Percentiles rank a stretch among this genome's conserved stretches.
Evolutionary conservation across 2,888 invertebrate genomes (phyloP).

Genomic region (Ochlodes sylvanus): DNA sequence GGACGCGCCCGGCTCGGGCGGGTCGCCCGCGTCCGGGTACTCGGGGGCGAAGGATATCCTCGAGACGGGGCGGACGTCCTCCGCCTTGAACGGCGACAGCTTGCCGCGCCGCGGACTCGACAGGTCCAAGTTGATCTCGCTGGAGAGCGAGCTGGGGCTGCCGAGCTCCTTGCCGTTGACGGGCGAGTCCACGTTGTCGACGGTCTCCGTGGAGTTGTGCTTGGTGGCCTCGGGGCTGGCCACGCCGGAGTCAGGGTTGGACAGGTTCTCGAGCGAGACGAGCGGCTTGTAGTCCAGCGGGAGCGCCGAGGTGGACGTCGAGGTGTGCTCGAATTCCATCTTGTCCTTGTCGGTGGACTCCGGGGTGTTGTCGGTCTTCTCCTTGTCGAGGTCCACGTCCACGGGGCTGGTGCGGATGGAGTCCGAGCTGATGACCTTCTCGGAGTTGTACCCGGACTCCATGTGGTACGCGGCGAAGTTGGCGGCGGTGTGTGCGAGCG

Average conservation of each 20-base stretch:
- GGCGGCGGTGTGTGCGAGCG: conserved; percentile 71
- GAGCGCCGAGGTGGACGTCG: conserved; percentile 61
- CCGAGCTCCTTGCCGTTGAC: conserved; percentile 74
- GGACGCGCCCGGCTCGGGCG: conserved; percentile 73
- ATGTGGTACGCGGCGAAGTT: conserved; percentile 81
- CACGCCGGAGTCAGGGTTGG: conserved; percentile 82
- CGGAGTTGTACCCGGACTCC: conserved; percentile 89
- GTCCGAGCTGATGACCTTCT: conserved; percentile 76
- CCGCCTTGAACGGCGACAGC: conserved; percentile 65
- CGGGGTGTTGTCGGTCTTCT: conserved; percentile 84
- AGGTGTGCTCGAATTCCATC: conserved; percentile 73
- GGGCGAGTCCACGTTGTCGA: conserved; percentile 78
- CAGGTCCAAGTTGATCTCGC: conserved; percentile 84
- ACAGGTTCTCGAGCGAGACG: conserved; percentile 70
- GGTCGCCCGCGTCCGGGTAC: conserved; percentile 72
- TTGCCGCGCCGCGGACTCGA: conserved; percentile 78
- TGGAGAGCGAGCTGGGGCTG: conserved; percentile 79
- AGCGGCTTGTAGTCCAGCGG: conserved; percentile 75
- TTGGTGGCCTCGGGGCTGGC: conserved; percentile 85
- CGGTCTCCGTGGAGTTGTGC: conserved; percentile 82
- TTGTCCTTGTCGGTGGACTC: conserved; percentile 84
- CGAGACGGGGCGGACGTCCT: conserved; percentile 69
- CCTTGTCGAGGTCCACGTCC: conserved; percentile 76
- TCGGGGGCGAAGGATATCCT: conserved; percentile 70
- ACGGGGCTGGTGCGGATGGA: conserved; percentile 79